Conservation (phyloP, 2,797 vertebrate genomes). For the Clarias platycephalus region DNA sequence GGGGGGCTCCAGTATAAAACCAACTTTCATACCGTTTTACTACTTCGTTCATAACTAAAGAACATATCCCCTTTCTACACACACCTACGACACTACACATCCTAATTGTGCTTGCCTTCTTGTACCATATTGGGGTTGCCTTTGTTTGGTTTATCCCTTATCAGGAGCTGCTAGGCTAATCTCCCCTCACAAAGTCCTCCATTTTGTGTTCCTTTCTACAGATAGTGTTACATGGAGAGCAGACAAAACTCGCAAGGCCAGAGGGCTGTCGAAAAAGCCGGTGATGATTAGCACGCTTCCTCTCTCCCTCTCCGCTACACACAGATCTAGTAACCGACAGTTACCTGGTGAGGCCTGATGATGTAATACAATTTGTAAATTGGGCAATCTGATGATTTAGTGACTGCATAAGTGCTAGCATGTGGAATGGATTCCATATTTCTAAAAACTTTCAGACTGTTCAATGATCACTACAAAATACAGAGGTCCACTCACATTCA, state of each 20-base stretch:
- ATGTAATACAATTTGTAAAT: conserved; percentile 66
- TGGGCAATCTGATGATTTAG: conserved; percentile 24
- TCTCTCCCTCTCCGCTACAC: conserved; percentile 55
- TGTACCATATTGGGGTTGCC: conserved; percentile 62
- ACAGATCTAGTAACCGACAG: conserved; percentile 55
- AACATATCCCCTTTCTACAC: background rate
- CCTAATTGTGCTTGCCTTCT: conserved; percentile 38
- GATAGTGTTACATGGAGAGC: conserved; percentile 74
- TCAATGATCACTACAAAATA: background rate
- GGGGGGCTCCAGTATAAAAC: background rate
- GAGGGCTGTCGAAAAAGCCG: conserved; percentile 52
- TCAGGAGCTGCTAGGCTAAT: conserved; percentile 71
- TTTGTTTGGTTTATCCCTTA: conserved; percentile 70
- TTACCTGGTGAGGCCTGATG: conserved; percentile 61
- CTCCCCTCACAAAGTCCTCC: conserved; percentile 72
- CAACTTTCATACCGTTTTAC: background rate
- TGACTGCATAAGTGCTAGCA: conserved; percentile 33
- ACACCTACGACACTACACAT: conserved; percentile 24
- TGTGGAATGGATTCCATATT: conserved; percentile 19
- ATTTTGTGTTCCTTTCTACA: conserved; percentile 75
- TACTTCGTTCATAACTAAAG: background rate
- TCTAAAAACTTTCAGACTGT: background rate
- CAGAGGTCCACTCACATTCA: background rate
- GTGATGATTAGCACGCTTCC: conserved; percentile 63
- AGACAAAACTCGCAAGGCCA: conserved; percentile 67